These are phyloP conservation scores for Elysia chlorotica DNA, from an alignment of 1,140 invertebrate species.

Conservation along the genomic window DNA sequence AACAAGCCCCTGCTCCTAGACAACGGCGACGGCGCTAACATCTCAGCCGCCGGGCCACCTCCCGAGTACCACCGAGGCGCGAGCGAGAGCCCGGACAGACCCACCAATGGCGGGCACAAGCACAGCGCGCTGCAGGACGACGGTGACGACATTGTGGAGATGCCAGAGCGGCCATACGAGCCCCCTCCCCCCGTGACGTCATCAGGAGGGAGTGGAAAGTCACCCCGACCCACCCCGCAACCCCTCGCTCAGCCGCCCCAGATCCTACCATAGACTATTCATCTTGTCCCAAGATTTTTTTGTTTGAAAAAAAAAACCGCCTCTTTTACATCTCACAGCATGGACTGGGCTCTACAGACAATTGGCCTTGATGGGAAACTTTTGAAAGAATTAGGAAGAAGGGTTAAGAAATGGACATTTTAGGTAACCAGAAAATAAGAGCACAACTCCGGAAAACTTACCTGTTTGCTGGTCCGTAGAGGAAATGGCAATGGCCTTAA, in stretches of 20 bases:
- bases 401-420: no score
- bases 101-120: conserved; percentile 54
- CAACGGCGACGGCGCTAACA: no score
- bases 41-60: conserved; percentile 83
- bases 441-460: no score
- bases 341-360: no score
- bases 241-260: conserved; percentile 48
- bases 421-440: no score
- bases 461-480: no score
- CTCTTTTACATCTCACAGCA: no score
- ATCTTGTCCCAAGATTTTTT: no score
- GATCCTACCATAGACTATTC: conserved; percentile 54
- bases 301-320: no score
- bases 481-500: no score
- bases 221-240: conserved; percentile 45
- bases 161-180: conserved; percentile 69
- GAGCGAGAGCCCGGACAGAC: conserved; percentile 49
- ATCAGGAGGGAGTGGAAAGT: conserved; percentile 62
- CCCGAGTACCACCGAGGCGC: conserved; percentile 73
- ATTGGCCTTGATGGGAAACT: no score
- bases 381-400: no score
- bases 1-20: conserved; percentile 92
- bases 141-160: conserved; percentile 51
- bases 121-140: conserved; percentile 53
- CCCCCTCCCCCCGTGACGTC: conserved; percentile 81